Evolutionary conservation across 2,888 invertebrate species (phyloP), one percentile per base, ranked within the genome.

Genomic region (Ligdia adustata): DNA sequence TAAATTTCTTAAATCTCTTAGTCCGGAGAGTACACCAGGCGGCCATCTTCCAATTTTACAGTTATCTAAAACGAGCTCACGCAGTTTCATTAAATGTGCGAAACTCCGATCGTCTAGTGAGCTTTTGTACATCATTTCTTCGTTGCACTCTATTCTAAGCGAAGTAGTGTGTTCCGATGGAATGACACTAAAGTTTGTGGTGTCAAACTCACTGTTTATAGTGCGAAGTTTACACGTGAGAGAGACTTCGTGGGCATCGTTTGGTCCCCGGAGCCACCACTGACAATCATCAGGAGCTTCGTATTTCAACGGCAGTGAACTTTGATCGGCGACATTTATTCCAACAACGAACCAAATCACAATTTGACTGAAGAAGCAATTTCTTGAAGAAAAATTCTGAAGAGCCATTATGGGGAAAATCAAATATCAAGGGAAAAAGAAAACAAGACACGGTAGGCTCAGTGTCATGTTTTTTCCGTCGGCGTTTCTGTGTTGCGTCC

Each of bases 241-340:
- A 9, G 94, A 93, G 54, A 96, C 95, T 84, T 96, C 95, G 64
- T 94, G 93, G 57, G 90, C 91, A 64, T 84, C 91, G 42, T 90
- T 92, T 55, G 91, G 92, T 70, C 91, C 93, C 59, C 92, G 84
- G 26, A 94, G 75, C 93, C 93, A 93, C 95, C 95, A 95, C 73
- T 95, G 94, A 71, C 97, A 97, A 79, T 96, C 95, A 75, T 96
- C 96, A 46, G 96, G 96, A 56, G 96, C 95, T 82, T 96, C 96
- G 82, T 96, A 95, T 64, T 90, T 88, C 53, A 90, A 69, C 40
- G 90, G 90, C 52, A 89, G 64, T 39, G 89, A 86, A 63, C 89
- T 90, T 62, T 89, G 90, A 69, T 89, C 88, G 32, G 90, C 88
- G 41, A 90, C 82, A 60, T 85, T 83, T 14, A 90, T 66, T 57